These are phyloP conservation scores for Pelobates cultripes DNA, from an alignment of 2,797 vertebrate genomes.

Conservation along the genomic window DNA sequence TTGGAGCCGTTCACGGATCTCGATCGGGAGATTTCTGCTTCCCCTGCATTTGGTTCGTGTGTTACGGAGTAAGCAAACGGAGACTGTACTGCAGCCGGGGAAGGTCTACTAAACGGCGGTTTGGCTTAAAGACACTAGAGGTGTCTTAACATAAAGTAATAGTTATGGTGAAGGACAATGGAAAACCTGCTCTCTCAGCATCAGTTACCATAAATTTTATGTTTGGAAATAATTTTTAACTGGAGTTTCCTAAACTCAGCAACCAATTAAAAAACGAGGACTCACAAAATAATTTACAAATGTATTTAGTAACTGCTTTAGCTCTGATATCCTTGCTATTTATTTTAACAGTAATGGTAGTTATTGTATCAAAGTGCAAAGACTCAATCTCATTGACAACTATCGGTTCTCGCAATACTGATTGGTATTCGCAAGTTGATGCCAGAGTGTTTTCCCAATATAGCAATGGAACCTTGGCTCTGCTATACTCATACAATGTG, in stretches of 20 bases:
- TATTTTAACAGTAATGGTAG: slow-evolving; percentile 9
- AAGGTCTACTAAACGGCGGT: no score
- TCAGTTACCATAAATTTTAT: slow-evolving; percentile 43
- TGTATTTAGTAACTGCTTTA: slow-evolving; percentile 72
- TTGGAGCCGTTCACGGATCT: no score
- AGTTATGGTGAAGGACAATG: slow-evolving; percentile 76
- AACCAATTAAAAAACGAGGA: not conserved
- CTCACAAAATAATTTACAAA: slow-evolving; percentile 65
- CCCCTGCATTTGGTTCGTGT: no score
- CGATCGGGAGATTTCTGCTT: no score
- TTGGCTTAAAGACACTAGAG: no score
- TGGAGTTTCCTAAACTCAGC: slow-evolving; percentile 4
- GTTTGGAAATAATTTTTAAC: slow-evolving; percentile 50
- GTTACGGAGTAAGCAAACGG: no score
- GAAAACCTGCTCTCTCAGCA: slow-evolving; percentile 66
- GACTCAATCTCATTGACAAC: slow-evolving; percentile 20
- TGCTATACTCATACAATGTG: slow-evolving; percentile 60
- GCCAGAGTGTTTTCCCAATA: slow-evolving; percentile 43
- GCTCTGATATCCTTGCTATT: slow-evolving; percentile 64
- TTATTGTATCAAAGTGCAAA: slow-evolving; percentile 14
- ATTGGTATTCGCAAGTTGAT: slow-evolving; percentile 29
- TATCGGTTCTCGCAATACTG: slow-evolving; percentile 11
- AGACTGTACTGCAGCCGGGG: no score
- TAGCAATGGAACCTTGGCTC: slow-evolving; percentile 48
- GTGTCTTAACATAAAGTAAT: slow-evolving; percentile 74